A percentile compares a stretch with the other conserved stretches of the same genome.
phyloP scores from a whole-genome alignment of 2,888 invertebrate genomes.

The Eupithecia pulchellata region DNA sequence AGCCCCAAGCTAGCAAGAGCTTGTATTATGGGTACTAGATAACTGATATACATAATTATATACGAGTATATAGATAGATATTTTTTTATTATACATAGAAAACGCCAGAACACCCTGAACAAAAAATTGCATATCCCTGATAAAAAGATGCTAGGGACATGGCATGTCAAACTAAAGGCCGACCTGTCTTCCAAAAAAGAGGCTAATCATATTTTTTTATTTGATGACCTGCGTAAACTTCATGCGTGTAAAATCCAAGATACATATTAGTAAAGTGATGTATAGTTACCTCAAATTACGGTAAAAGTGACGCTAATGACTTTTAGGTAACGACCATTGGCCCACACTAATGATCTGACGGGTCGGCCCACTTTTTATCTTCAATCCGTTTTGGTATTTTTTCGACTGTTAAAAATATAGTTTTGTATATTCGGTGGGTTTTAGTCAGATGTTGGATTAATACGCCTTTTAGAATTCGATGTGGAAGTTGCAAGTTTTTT shows the following conservation, averaged over 20 bases:
- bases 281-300: slow-evolving; percentile 73
- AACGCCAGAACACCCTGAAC: no score
- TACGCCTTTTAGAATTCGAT: slow-evolving; percentile 11
- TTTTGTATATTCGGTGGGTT: slow-evolving; percentile 1
- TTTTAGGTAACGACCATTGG: slow-evolving; percentile 85
- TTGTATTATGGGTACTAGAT: no score
- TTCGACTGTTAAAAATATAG: slow-evolving; percentile 25
- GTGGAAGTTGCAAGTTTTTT: slow-evolving; percentile 35
- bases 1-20: no score
- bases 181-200: no score
- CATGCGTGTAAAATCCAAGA: slow-evolving; percentile 27
- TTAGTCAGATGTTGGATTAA: background rate
- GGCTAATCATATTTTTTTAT: background rate
- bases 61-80: no score
- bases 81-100: no score
- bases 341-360: slow-evolving; percentile 76
- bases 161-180: no score
- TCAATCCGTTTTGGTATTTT: slow-evolving; percentile 66
- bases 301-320: slow-evolving; percentile 84
- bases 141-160: no score
- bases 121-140: no score
- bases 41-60: no score
- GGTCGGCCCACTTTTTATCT: slow-evolving; percentile 81
- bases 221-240: slow-evolving; percentile 19
- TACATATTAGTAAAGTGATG: slow-evolving; percentile 50